A percentile compares a stretch with the other conserved stretches of the same genome.
phyloP scores from a whole-genome alignment of 2,797 vertebrate species.

The Malurus splendens region DNA sequence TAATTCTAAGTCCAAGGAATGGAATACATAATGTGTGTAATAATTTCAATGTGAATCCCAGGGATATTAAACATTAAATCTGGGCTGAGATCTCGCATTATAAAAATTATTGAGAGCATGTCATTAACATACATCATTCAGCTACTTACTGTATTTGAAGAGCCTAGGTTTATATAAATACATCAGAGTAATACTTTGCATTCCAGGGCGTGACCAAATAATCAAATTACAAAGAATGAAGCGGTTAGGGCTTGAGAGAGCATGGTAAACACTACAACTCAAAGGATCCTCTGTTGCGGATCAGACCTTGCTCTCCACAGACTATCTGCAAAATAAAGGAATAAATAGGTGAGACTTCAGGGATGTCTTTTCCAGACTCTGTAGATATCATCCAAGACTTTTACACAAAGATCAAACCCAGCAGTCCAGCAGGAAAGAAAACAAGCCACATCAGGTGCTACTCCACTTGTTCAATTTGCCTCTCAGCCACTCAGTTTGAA shows the following conservation, averaged over 20 bases:
- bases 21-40: slow-evolving; percentile 69
- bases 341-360: slow-evolving; percentile 35
- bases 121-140: slow-evolving; percentile 74
- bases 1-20: slow-evolving; percentile 70
- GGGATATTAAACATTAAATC: slow-evolving; percentile 70
- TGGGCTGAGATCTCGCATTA: slow-evolving; percentile 70
- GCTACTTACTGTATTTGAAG: slow-evolving; percentile 65
- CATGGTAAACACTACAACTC: slow-evolving; percentile 50
- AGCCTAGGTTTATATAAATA: slow-evolving; percentile 63
- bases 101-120: slow-evolving; percentile 70
- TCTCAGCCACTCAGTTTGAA: slow-evolving; percentile 26
- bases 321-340: slow-evolving; percentile 28
- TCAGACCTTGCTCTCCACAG: slow-evolving; percentile 27
- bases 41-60: slow-evolving; percentile 72
- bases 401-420: slow-evolving; percentile 52
- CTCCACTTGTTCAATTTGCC: slow-evolving; percentile 24
- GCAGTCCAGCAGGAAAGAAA: slow-evolving; percentile 52
- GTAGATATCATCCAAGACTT: slow-evolving; percentile 53
- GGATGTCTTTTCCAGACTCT: slow-evolving; percentile 52
- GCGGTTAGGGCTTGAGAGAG: slow-evolving; percentile 44
- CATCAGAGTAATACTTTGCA: slow-evolving; percentile 68
- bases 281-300: slow-evolving; percentile 29
- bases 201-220: slow-evolving; percentile 69
- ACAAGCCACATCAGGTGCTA: background rate
- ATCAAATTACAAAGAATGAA: slow-evolving; percentile 66